Base-by-base conservation (phyloP, 2,888 invertebrate genomes). In the Punctoribates punctum region DNA sequence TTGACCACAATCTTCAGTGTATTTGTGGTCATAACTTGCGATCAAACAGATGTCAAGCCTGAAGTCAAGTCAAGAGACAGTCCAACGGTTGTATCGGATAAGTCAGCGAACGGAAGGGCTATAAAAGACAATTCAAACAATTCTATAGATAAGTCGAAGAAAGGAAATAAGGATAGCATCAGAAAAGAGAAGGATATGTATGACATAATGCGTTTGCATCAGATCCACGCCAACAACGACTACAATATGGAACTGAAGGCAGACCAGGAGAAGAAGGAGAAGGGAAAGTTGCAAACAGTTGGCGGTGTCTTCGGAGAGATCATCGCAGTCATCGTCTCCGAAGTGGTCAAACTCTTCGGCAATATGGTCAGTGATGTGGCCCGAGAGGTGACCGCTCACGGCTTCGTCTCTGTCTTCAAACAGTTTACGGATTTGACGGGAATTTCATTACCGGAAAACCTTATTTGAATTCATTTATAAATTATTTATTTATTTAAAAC, bases 351-450 rank as follows among this genome's bases (percentile, higher is more conserved):
- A 54, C 46, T 75, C 8, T 75, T 75, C 23, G 75, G 75, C 4
- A 73, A 38, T 29, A 54, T 75, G 9, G 75, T 75, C 54, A 75
- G 75, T 62, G 75, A 75, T 75, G 75, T 75, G 20, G 75, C 75
- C 27, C 72, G 75, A 73, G 75, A 75, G 42, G 75, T 75, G 11
- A 75, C 75, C 9, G 75, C 75, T 20, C 75, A 75, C 70, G 75
- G 75, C 13, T 75, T 75, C 25, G 75, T 75, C 11, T 75, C 75
- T 15, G 27, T 75, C 15, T 62, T 75, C 17, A 75, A 75, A 73
- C 75, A 75, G 20, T 60, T 75, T 23, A 73, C 75, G 11, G 75
- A 75, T 62, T 73, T 75, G n/a, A 75, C 75, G 0, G 75, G 75
- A 73, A 72, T 75, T 51, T 29, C 51, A n/a, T 38, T 67, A 38